Evolutionary conservation across 2,797 vertebrate species (phyloP).

Genomic region (Coregonus ussuriensis): DNA sequence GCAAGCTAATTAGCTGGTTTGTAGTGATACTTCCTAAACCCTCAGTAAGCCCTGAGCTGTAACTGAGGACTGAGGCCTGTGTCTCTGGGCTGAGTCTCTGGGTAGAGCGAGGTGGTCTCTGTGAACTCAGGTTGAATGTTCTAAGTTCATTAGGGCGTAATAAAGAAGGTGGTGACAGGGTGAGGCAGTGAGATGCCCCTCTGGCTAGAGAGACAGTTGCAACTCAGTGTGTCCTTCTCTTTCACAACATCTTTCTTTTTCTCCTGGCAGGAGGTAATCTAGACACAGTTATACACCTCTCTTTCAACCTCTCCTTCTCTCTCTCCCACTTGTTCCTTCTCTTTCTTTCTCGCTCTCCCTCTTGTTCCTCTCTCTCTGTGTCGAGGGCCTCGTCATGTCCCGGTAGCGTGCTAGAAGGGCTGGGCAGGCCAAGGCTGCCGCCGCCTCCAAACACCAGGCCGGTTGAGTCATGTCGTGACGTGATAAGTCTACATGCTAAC

Average conservation of each 20-base stretch:
- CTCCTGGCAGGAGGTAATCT: not conserved
- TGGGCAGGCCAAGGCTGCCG: not conserved
- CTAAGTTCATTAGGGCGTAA: no score
- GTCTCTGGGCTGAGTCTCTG: no score
- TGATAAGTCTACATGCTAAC: not conserved
- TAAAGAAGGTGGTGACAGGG: no score
- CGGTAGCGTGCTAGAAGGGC: not conserved
- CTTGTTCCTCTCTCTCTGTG: conserved; percentile 7
- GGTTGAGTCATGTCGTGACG: not conserved
- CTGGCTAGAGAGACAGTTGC: not conserved
- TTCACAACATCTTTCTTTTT: not conserved
- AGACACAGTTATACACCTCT: not conserved
- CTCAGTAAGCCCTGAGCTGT: conserved; percentile 41
- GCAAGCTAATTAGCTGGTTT: conserved; percentile 34
- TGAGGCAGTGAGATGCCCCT: not conserved
- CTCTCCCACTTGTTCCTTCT: not conserved
- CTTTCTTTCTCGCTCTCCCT: no score
- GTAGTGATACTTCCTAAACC: conserved; percentile 32
- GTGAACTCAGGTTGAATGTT: no score
- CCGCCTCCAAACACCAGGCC: not conserved
- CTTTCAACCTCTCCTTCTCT: not conserved
- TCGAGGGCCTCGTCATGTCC: not conserved
- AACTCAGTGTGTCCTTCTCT: not conserved
- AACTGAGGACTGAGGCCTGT: no score
- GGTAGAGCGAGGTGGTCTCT: no score